These are phyloP conservation scores for Conistra vaccinii DNA, from an alignment of 2,888 invertebrate genomes.

Conservation along the genomic window DNA sequence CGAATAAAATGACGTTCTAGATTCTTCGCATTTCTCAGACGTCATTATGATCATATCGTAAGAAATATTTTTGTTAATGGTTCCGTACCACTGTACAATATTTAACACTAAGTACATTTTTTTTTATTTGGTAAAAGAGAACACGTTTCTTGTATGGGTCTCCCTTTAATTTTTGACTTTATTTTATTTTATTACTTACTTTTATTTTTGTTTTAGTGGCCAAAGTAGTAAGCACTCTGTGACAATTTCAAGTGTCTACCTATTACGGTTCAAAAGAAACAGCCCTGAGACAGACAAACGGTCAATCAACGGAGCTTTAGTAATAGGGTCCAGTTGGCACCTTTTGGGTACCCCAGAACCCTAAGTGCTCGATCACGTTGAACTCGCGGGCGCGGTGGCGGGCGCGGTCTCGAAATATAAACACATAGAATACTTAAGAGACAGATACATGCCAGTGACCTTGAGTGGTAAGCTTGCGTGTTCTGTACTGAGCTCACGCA, in stretches of 20 bases:
- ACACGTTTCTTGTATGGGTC: not conserved
- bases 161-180: not conserved
- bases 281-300: not conserved
- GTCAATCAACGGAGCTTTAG: not conserved
- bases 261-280: not conserved
- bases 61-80: slow-evolving; percentile 19
- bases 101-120: too few species aligned
- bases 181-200: not conserved
- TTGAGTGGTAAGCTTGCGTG: too few species aligned
- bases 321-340: not conserved
- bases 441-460: too few species aligned
- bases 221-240: not conserved
- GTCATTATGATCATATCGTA: slow-evolving; percentile 13
- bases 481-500: too few species aligned
- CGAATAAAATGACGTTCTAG: not conserved
- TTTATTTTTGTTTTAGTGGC: not conserved
- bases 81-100: too few species aligned
- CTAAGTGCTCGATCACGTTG: too few species aligned
- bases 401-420: too few species aligned
- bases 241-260: not conserved
- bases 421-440: too few species aligned
- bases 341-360: not conserved
- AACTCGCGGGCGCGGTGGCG: too few species aligned
- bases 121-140: not conserved
- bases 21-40: slow-evolving; percentile 26